Conservation (phyloP, 2,888 invertebrate species). For the Leptopilina myrica region DNA sequence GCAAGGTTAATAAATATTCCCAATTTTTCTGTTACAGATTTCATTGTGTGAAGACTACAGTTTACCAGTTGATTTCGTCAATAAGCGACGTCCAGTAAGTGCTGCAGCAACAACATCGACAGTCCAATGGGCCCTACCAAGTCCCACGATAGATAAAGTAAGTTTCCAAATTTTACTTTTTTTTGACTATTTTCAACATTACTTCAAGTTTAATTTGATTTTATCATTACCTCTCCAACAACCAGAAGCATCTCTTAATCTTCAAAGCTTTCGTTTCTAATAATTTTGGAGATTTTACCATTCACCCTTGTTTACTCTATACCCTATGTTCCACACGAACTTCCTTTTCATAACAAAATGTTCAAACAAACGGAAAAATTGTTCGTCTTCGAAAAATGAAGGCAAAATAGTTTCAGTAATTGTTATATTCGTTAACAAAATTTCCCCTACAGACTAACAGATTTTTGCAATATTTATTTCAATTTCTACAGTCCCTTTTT, state of each 20-base stretch:
- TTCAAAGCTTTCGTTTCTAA: too few species aligned
- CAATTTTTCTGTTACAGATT: conserved; percentile 81
- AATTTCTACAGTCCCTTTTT: background rate
- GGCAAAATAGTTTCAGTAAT: too few species aligned
- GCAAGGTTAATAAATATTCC: background rate
- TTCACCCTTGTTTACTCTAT: too few species aligned
- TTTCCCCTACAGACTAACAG: too few species aligned
- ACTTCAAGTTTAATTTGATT: background rate
- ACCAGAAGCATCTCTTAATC: too few species aligned
- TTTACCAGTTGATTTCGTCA: conserved; percentile 89
- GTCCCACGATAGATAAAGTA: conserved; percentile 79
- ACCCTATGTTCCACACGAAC: too few species aligned
- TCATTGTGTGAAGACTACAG: conserved; percentile 92
- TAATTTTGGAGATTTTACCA: too few species aligned
- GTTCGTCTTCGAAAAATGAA: too few species aligned
- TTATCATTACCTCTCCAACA: too few species aligned
- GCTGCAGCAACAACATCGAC: conserved; percentile 79
- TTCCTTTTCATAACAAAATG: too few species aligned
- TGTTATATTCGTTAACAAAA: too few species aligned
- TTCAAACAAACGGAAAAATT: too few species aligned
- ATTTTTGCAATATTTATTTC: background rate
- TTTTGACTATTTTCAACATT: background rate
- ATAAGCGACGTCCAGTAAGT: conserved; percentile 83
- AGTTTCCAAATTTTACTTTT: conserved; percentile 59
- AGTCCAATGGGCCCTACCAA: conserved; percentile 80